Percentiles rank a stretch among this genome's conserved stretches.
Evolutionary conservation across 2,888 invertebrate species (phyloP).

Genomic region (Molanna angustata): DNA sequence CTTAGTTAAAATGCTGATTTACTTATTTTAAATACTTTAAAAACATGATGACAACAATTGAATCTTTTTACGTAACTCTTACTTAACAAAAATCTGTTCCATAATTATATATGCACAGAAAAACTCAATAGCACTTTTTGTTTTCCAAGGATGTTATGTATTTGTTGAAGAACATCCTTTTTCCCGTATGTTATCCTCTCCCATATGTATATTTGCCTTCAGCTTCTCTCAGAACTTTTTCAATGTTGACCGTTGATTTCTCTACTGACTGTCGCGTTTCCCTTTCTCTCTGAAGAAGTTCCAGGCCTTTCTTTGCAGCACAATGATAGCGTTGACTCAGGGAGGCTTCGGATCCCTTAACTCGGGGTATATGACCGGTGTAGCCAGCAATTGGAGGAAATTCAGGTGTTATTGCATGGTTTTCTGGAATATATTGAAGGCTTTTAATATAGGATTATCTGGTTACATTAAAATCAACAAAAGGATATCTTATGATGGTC

Average conservation of each 20-base stretch:
- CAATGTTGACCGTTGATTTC: conserved; percentile 45
- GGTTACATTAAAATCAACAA: too few species aligned
- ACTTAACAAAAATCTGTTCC: too few species aligned
- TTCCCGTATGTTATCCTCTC: conserved; percentile 57
- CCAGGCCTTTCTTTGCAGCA: conserved; percentile 63
- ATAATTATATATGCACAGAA: too few species aligned
- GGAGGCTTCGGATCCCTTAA: conserved; percentile 64
- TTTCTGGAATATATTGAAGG: conserved; percentile 55
- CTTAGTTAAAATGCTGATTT: too few species aligned
- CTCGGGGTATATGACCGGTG: conserved; percentile 69
- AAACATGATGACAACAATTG: too few species aligned
- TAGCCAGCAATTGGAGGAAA: conserved; percentile 71
- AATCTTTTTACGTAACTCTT: too few species aligned
- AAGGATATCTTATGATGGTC: too few species aligned
- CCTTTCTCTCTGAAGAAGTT: conserved; percentile 56
- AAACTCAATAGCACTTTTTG: too few species aligned
- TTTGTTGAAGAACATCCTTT: conserved; percentile 55
- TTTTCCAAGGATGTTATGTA: conserved; percentile 29
- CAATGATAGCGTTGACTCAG: conserved; percentile 67
- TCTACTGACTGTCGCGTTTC: conserved; percentile 49
- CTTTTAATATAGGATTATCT: too few species aligned
- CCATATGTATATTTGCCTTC: conserved; percentile 50
- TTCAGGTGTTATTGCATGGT: conserved; percentile 61
- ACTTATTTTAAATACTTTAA: too few species aligned
- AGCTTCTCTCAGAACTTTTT: conserved; percentile 45